Conservation (phyloP, 2,888 invertebrate genomes). For the Beris chalybata region DNA sequence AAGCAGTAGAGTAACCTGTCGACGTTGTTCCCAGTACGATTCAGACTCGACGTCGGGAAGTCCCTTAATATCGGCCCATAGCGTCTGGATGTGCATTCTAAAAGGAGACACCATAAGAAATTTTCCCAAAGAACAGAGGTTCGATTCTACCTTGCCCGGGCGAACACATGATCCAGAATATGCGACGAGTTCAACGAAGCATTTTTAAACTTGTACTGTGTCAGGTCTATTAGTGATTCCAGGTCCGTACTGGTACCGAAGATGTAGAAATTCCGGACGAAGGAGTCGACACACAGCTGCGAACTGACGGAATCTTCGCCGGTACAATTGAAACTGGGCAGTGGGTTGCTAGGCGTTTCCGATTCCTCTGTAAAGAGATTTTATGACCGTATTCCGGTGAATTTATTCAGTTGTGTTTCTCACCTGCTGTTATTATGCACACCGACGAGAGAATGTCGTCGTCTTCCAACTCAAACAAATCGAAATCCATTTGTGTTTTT, state of each 20-base stretch:
- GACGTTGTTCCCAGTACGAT: constrained; percentile 11
- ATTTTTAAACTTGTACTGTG: constrained; percentile 45
- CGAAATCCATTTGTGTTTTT: constrained; percentile 51
- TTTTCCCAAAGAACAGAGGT: background rate
- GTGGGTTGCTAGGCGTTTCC: constrained; percentile 28
- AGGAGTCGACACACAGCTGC: constrained; percentile 46
- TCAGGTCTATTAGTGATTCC: constrained; percentile 41
- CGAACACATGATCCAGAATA: constrained; percentile 43
- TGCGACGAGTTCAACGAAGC: constrained; percentile 42
- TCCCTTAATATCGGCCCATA: constrained; percentile 44
- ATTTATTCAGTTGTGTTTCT: background rate
- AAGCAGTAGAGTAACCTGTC: constrained; percentile 15
- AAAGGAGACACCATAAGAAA: constrained; percentile 1
- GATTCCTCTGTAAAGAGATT: constrained; percentile 5
- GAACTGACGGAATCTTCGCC: constrained; percentile 48
- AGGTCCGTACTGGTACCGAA: constrained; percentile 29
- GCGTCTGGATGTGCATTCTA: constrained; percentile 50
- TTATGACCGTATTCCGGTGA: background rate
- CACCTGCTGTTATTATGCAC: constrained; percentile 46
- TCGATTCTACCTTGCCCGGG: constrained; percentile 47
- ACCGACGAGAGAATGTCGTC: constrained; percentile 50
- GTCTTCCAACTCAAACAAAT: constrained; percentile 54
- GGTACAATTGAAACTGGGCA: constrained; percentile 50
- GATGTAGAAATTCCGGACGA: constrained; percentile 47
- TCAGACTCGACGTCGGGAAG: constrained; percentile 5